Conservation (phyloP, 2,113 vertebrate genomes). For the Pandion haliaetus region DNA sequence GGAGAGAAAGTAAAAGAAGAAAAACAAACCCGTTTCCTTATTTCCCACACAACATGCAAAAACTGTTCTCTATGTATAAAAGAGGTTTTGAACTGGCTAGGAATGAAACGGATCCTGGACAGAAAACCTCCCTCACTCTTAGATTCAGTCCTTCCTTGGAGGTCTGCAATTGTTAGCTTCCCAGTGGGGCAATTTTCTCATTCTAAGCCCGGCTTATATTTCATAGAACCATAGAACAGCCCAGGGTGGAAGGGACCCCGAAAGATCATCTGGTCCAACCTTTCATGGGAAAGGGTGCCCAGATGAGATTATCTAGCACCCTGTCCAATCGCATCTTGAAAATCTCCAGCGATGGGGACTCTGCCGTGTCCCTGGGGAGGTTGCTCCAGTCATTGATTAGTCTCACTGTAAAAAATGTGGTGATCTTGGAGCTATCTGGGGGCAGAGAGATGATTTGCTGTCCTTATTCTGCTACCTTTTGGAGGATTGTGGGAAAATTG, state of each 20-base stretch:
- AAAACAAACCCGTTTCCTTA: slow-evolving; percentile 19
- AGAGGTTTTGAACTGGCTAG: not conserved
- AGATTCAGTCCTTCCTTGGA: not conserved
- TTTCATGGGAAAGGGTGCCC: not conserved
- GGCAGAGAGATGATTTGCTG: not conserved
- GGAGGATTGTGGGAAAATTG: not conserved
- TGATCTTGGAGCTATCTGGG: not conserved
- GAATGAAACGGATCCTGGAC: not conserved
- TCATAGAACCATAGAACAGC: not conserved
- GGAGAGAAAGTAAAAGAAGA: not conserved
- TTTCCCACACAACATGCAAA: not conserved
- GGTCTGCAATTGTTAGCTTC: not conserved
- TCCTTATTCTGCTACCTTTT: not conserved
- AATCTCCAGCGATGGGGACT: not conserved
- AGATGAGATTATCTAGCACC: not conserved
- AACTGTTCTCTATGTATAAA: not conserved
- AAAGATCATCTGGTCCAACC: not conserved
- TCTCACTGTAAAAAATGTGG: not conserved
- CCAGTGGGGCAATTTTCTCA: not conserved
- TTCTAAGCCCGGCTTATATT: not conserved
- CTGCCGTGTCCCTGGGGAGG: not conserved
- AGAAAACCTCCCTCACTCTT: not conserved
- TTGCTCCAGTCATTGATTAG: not conserved
- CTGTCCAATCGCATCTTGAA: not conserved
- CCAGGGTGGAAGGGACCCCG: not conserved